Evolutionary conservation across 2,888 invertebrate genomes (phyloP).

Genomic region (Drosophila pseudotakahashii): DNA sequence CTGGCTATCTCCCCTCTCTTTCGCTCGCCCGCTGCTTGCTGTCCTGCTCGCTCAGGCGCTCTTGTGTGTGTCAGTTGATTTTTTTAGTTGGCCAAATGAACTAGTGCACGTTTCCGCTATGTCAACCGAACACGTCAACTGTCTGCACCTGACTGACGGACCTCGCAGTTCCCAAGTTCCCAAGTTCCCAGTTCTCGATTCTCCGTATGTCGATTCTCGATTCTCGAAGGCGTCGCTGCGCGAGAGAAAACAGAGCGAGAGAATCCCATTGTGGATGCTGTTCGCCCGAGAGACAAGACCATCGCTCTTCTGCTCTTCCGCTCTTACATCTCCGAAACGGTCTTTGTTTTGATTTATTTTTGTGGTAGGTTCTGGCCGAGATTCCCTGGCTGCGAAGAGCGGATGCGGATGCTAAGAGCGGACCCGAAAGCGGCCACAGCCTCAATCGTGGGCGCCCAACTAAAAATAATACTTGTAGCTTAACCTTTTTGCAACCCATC

Average conservation of each 20-base stretch:
- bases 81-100: conserved; percentile 19
- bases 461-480: conserved; percentile 41
- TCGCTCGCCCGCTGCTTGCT: conserved; percentile 20
- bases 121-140: conserved; percentile 83
- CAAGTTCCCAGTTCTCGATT: conserved; percentile 6
- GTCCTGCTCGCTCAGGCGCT: conserved; percentile 22
- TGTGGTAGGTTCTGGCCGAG: conserved; percentile 73
- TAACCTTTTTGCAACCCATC: conserved; percentile 21
- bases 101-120: conserved; percentile 67
- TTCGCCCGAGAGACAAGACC: neutral
- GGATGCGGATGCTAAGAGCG: conserved; percentile 54
- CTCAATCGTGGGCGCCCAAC: conserved; percentile 23
- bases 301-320: neutral
- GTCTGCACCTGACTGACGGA: conserved; percentile 84
- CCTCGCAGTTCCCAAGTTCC: conserved; percentile 7
- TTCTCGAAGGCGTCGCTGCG: conserved; percentile 27
- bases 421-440: conserved; percentile 2
- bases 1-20: neutral
- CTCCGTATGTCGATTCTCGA: conserved; percentile 8
- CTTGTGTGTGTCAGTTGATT: conserved; percentile 29
- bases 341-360: conserved; percentile 75
- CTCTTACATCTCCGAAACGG: conserved; percentile 1
- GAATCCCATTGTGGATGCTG: conserved; percentile 32
- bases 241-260: conserved; percentile 24
- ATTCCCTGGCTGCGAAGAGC: conserved; percentile 56